phyloP scores from a whole-genome alignment of 2,797 vertebrate species.

The Darevskia mixta region DNA sequence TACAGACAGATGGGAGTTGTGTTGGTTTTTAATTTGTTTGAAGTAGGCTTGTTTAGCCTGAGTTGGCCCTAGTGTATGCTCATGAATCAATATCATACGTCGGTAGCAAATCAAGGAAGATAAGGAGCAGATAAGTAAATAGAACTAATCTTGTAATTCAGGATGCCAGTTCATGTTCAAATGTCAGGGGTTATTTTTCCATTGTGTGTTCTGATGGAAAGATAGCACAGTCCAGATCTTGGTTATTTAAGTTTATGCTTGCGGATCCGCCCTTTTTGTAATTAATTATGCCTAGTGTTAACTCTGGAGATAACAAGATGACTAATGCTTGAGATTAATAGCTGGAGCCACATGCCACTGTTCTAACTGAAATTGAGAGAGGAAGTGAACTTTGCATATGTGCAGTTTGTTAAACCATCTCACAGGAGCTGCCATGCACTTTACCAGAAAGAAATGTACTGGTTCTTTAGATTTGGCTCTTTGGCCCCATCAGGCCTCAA shows the following conservation, averaged over 20 bases:
- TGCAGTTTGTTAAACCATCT: slow-evolving; percentile 24
- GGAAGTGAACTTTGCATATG: neutral
- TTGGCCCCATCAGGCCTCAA: too few relatives aligned
- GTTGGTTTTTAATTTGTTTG: slow-evolving; percentile 44
- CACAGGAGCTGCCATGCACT: neutral
- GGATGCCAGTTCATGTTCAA: slow-evolving; percentile 50
- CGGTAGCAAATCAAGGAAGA: slow-evolving; percentile 45
- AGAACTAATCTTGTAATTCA: slow-evolving; percentile 40
- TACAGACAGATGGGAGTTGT: neutral
- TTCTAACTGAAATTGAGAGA: slow-evolving; percentile 5
- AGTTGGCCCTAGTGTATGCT: neutral
- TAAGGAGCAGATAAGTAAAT: slow-evolving; percentile 60
- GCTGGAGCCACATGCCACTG: neutral
- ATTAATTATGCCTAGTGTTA: neutral
- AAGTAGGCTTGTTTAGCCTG: slow-evolving; percentile 26
- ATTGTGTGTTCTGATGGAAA: slow-evolving; percentile 58
- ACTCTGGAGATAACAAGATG: neutral
- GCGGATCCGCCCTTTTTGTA: slow-evolving; percentile 29
- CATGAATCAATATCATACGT: slow-evolving; percentile 3
- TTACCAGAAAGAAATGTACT: slow-evolving; percentile 18
- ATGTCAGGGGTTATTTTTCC: slow-evolving; percentile 41
- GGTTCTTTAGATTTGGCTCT: too few relatives aligned
- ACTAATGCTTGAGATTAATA: neutral
- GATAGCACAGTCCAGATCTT: slow-evolving; percentile 48
- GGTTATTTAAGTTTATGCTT: slow-evolving; percentile 43